Percentiles rank a stretch among this genome's conserved stretches.
These are phyloP conservation scores for Idris sp. DNA, from an alignment of 1,140 invertebrate species.

Conservation along the genomic window DNA sequence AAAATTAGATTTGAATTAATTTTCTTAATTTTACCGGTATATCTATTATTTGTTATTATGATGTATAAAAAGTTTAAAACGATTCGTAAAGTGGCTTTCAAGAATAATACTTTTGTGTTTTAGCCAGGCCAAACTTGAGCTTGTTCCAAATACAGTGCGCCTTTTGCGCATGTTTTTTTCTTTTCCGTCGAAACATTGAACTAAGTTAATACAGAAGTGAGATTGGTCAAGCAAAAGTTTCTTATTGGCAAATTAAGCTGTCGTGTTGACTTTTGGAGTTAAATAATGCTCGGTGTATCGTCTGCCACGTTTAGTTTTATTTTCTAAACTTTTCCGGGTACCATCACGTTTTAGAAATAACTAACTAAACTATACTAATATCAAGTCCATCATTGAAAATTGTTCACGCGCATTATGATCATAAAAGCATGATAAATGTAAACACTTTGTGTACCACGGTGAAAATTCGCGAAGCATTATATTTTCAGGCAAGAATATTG, in stretches of 20 bases:
- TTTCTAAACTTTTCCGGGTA: too few relatives aligned
- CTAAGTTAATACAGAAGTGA: slow-evolving; percentile 35
- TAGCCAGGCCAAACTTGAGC: slow-evolving; percentile 27
- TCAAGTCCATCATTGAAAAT: too few relatives aligned
- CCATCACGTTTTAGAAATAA: too few relatives aligned
- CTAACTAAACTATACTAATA: too few relatives aligned
- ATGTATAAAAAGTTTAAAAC: slow-evolving; percentile 51
- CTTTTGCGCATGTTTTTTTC: slow-evolving; percentile 38
- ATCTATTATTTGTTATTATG: slow-evolving; percentile 41
- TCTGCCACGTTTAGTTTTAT: too few relatives aligned
- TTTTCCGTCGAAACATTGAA: slow-evolving; percentile 28
- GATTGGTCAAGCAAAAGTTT: slow-evolving; percentile 52
- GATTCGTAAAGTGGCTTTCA: slow-evolving; percentile 47
- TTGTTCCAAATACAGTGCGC: slow-evolving; percentile 32
- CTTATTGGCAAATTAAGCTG: slow-evolving; percentile 42
- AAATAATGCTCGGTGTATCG: slow-evolving; percentile 39
- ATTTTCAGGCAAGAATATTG: slow-evolving; percentile 24
- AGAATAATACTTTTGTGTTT: slow-evolving; percentile 43
- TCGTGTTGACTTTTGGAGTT: slow-evolving; percentile 38
- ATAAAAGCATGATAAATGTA: not conserved
- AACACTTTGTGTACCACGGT: not conserved
- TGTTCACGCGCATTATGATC: too few relatives aligned
- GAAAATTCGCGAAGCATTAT: slow-evolving; percentile 12
- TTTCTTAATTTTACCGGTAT: slow-evolving; percentile 2
- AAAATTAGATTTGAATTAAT: too few relatives aligned